These are phyloP conservation scores for Myxocyprinus asiaticus DNA, from an alignment of 2,113 vertebrate genomes.

Conservation along the genomic window DNA sequence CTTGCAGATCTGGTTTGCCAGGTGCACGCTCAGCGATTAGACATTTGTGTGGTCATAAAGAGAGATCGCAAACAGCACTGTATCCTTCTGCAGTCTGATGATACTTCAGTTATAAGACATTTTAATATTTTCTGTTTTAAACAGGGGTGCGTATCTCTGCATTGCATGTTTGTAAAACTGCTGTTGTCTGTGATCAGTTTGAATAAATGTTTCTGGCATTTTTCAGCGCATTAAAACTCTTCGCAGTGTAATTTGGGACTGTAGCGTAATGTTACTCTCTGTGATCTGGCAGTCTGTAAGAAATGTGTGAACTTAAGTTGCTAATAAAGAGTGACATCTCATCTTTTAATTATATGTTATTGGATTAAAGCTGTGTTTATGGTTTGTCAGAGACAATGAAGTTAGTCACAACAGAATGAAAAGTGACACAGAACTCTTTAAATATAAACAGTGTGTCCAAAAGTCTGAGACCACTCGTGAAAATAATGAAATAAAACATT, in stretches of 20 bases:
- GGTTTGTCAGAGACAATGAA: not conserved
- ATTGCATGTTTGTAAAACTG: not conserved
- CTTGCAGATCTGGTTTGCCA: slow-evolving; percentile 34
- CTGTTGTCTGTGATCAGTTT: not conserved
- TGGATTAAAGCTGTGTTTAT: not conserved
- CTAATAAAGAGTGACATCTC: not conserved
- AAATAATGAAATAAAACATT: too few relatives aligned
- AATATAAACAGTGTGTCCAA: too few relatives aligned
- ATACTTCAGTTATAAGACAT: slow-evolving; percentile 14
- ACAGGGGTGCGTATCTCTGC: not conserved
- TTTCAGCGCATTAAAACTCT: slow-evolving; percentile 1
- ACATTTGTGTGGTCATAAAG: slow-evolving; percentile 30
- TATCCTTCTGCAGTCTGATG: not conserved
- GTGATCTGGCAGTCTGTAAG: not conserved
- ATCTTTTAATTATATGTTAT: not conserved
- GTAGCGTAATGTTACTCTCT: not conserved
- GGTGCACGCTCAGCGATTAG: slow-evolving; percentile 4
- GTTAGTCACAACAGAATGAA: not conserved
- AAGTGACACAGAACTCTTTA: not conserved
- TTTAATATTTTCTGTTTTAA: slow-evolving; percentile 20
- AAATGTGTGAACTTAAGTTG: not conserved
- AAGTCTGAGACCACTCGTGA: too few relatives aligned
- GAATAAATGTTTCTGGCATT: not conserved
- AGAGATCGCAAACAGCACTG: slow-evolving; percentile 15
- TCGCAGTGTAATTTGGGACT: not conserved